These are phyloP conservation scores for Drosophila crucigera DNA, from an alignment of 2,888 invertebrate genomes.

Conservation along the genomic window DNA sequence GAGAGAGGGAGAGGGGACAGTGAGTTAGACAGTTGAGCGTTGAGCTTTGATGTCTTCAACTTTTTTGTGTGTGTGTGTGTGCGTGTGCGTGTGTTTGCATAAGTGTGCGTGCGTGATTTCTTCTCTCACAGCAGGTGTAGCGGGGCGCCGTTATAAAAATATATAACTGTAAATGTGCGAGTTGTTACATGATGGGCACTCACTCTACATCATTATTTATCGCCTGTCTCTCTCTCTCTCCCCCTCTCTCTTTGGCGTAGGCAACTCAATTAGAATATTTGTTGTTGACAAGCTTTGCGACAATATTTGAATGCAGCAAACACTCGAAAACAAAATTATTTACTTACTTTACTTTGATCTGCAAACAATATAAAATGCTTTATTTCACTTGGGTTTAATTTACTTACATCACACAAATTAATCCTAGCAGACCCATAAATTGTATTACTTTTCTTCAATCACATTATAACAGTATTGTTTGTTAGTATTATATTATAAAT, in stretches of 20 bases:
- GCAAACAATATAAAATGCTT: background rate
- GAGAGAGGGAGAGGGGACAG: background rate
- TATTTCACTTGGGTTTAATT: background rate
- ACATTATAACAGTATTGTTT: background rate
- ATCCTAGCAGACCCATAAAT: background rate
- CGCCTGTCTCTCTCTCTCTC: background rate
- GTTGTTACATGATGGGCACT: slow-evolving; percentile 4
- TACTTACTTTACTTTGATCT: background rate
- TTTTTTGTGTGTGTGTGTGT: slow-evolving; percentile 21
- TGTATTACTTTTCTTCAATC: background rate
- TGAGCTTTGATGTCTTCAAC: slow-evolving; percentile 48
- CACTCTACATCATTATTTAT: background rate
- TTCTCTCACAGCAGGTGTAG: slow-evolving; percentile 33
- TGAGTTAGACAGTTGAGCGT: background rate
- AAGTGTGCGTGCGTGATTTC: slow-evolving; percentile 68
- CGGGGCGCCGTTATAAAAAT: slow-evolving; percentile 20
- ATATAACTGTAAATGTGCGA: slow-evolving; percentile 9
- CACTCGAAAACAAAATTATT: background rate
- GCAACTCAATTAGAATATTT: slow-evolving; percentile 1
- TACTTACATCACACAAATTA: background rate
- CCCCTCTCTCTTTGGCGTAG: background rate
- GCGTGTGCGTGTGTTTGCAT: slow-evolving; percentile 38
- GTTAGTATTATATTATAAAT: background rate
- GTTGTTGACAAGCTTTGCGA: slow-evolving; percentile 1
- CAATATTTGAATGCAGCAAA: background rate